Evolutionary conservation across 2,113 vertebrate species (phyloP).

Genomic region (Narcine bancroftii): DNA sequence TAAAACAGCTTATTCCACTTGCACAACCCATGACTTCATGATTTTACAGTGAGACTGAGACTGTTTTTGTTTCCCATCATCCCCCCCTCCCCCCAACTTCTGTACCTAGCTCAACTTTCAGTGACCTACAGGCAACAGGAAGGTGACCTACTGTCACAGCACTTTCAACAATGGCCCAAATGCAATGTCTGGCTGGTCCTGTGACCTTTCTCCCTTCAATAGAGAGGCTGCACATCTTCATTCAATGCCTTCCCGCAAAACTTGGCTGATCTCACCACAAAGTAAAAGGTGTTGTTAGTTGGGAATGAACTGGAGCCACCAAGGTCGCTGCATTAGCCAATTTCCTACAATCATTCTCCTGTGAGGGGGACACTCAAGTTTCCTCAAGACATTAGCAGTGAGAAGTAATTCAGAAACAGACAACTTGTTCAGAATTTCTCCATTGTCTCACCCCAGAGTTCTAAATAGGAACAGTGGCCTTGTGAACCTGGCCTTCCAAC

Average conservation of each 20-base stretch:
- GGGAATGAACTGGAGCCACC: background rate
- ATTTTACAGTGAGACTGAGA: background rate
- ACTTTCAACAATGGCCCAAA: background rate
- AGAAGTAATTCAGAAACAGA: background rate
- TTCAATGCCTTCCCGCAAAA: background rate
- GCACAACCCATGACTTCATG: too few species aligned
- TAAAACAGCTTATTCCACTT: too few species aligned
- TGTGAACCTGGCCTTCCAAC: background rate
- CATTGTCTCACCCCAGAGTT: background rate
- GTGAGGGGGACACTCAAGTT: background rate
- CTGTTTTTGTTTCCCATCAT: background rate
- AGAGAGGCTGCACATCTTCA: background rate
- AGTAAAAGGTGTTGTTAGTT: background rate
- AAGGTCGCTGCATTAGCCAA: background rate
- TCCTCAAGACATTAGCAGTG: background rate
- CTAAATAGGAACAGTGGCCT: background rate
- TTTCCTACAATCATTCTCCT: too few species aligned
- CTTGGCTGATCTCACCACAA: background rate
- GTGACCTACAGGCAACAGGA: background rate
- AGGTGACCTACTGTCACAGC: background rate
- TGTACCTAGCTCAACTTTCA: too few species aligned
- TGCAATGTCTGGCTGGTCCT: background rate
- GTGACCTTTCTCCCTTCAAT: background rate
- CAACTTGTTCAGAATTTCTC: background rate
- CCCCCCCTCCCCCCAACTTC: too few species aligned